Evolutionary conservation across 2,888 invertebrate genomes (phyloP).

Genomic region (Sarcophaga rosellei): DNA sequence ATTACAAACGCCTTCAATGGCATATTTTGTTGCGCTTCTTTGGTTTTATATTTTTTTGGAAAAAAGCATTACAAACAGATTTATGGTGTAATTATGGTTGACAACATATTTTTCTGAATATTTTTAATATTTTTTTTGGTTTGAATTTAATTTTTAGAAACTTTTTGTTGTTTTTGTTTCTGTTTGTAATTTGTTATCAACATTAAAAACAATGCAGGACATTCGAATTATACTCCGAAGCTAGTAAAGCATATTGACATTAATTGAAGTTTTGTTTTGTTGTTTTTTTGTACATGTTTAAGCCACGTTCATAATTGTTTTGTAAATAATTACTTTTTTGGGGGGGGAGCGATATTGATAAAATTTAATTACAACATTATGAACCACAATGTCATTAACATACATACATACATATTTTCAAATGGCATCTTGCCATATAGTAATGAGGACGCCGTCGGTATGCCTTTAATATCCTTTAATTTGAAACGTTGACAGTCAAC

Average conservation of each 20-base stretch:
- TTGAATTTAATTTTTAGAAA: background rate
- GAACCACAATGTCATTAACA: conserved; percentile 51
- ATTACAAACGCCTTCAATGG: background rate
- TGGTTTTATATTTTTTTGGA: background rate
- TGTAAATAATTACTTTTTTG: conserved; percentile 35
- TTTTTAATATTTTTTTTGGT: background rate
- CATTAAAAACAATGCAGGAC: background rate
- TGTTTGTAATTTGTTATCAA: too few species aligned
- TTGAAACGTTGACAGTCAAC: background rate
- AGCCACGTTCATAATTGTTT: background rate
- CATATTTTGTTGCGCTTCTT: too few species aligned
- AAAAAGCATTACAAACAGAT: conserved; percentile 6
- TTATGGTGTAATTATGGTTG: conserved; percentile 27
- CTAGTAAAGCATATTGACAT: background rate
- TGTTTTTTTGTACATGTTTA: background rate
- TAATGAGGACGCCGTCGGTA: background rate
- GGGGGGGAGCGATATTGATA: conserved; percentile 3
- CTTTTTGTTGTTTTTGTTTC: background rate
- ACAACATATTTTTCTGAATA: background rate
- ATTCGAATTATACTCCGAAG: too few species aligned
- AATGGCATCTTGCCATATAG: background rate
- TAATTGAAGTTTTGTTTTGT: background rate
- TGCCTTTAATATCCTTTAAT: background rate
- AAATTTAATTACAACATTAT: conserved; percentile 53
- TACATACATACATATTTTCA: conserved; percentile 38